A percentile compares a stretch with the other conserved stretches of the same genome.
Evolutionary conservation across 2,888 invertebrate genomes (phyloP).

Genomic region (Liopterus haemorrhoidalis): DNA sequence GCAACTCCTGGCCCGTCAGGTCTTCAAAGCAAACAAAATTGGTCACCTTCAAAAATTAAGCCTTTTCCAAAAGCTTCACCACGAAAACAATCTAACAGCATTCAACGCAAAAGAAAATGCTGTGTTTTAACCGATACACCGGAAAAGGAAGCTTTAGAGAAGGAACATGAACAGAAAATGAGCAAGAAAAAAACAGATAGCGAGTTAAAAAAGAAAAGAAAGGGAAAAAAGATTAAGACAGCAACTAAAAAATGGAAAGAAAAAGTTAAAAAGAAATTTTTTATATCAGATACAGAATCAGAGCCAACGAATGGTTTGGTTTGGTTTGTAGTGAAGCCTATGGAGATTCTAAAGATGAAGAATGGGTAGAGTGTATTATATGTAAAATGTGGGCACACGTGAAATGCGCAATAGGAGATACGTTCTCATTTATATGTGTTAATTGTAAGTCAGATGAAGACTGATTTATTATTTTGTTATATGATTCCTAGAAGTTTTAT

Average conservation of each 20-base stretch:
- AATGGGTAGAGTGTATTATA: conserved; percentile 14
- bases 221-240: conserved; percentile 11
- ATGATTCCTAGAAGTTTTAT: no score
- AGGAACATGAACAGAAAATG: conserved; percentile 25
- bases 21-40: no score
- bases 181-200: conserved; percentile 11
- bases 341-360: conserved; percentile 24
- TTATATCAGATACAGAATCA: no score
- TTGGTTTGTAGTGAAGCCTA: conserved; percentile 27
- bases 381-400: conserved; percentile 20
- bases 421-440: conserved; percentile 26
- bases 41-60: conserved; percentile 17
- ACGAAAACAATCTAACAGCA: conserved; percentile 16
- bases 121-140: conserved; percentile 26
- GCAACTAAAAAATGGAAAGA: no score
- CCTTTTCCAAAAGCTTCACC: conserved; percentile 22
- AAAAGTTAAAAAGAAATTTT: no score
- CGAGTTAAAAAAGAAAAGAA: conserved; percentile 13
- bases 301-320: conserved; percentile 21
- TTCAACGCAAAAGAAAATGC: conserved; percentile 21
- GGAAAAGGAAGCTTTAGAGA: conserved; percentile 29
- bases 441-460: conserved; percentile 24
- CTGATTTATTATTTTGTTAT: background rate
- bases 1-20: no score
- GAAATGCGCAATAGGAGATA: conserved; percentile 21